Evolutionary conservation across 2,113 vertebrate genomes (phyloP).

Genomic region (Eubucco bourcierii): DNA sequence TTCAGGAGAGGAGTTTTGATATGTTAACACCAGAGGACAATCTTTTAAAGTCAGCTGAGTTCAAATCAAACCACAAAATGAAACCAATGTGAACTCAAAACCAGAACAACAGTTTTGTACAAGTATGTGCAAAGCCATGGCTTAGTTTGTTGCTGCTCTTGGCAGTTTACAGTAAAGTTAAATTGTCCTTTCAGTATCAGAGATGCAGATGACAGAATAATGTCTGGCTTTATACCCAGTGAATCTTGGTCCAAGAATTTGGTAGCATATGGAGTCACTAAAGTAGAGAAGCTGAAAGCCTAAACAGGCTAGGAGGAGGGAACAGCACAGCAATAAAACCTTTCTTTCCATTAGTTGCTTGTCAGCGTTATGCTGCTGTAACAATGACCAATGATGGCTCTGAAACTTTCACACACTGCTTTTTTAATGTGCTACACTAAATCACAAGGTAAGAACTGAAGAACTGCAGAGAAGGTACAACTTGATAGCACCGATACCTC

Average conservation of each 20-base stretch:
- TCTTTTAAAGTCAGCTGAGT: no score
- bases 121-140: no score
- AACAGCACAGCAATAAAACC: conserved; percentile 27
- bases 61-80: no score
- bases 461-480: neutral
- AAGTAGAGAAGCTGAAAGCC: neutral
- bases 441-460: conserved; percentile 2
- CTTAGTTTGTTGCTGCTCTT: neutral
- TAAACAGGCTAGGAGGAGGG: conserved; percentile 5
- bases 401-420: conserved; percentile 34
- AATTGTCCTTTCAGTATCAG: neutral
- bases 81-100: no score
- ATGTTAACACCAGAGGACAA: no score
- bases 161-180: neutral
- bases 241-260: neutral
- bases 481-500: accelerated
- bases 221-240: neutral
- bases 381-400: conserved; percentile 52
- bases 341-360: conserved; percentile 53
- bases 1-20: no score
- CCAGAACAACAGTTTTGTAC: no score
- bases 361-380: conserved; percentile 38
- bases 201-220: neutral
- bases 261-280: neutral
- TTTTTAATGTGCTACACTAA: neutral